phyloP scores from a whole-genome alignment of 1,140 invertebrate species.

The Charaxes varanes region DNA sequence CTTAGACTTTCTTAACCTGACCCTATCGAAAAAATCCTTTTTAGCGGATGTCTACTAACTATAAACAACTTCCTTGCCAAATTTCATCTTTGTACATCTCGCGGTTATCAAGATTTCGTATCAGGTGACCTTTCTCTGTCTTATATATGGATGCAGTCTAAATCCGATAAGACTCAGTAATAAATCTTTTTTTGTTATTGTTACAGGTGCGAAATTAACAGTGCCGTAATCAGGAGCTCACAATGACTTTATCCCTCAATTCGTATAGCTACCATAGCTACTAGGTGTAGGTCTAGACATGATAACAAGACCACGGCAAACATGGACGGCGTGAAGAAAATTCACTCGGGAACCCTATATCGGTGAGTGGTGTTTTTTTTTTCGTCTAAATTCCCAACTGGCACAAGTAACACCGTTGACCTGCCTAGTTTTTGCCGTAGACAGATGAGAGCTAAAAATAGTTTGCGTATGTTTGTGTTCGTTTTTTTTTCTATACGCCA shows the following conservation, averaged over 20 bases:
- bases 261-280: constrained; percentile 36
- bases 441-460: constrained; percentile 25
- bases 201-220: constrained; percentile 35
- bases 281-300: constrained; percentile 38
- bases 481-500: too few relatives aligned
- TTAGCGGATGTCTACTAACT: too few relatives aligned
- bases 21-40: too few relatives aligned
- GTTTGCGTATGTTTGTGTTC: constrained; percentile 11
- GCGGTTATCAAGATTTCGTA: too few relatives aligned
- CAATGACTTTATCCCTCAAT: constrained; percentile 45
- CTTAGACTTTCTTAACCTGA: too few relatives aligned
- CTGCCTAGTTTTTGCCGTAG: constrained; percentile 19
- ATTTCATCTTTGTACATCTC: too few relatives aligned
- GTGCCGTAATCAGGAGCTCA: constrained; percentile 31
- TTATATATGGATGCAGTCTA: too few relatives aligned
- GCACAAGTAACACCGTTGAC: constrained; percentile 21
- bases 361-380: constrained; percentile 43
- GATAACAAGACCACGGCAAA: constrained; percentile 46
- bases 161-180: too few relatives aligned
- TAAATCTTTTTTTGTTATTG: too few relatives aligned
- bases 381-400: constrained; percentile 18
- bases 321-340: constrained; percentile 71
- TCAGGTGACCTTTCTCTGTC: too few relatives aligned
- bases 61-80: too few relatives aligned
- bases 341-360: constrained; percentile 65